These are phyloP conservation scores for Noctua comes DNA, from an alignment of 2,888 invertebrate genomes.

Conservation along the genomic window DNA sequence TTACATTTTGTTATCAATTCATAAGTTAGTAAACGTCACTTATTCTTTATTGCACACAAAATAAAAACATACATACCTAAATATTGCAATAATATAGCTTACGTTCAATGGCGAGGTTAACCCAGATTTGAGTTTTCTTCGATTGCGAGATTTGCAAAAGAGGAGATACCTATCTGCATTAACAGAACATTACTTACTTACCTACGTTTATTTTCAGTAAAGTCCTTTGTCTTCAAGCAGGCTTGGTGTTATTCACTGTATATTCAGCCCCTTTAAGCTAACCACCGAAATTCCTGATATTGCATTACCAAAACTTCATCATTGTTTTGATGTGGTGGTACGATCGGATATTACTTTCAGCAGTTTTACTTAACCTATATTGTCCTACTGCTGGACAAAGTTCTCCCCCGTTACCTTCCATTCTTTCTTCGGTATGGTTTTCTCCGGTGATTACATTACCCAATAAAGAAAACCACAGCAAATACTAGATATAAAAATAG, in stretches of 20 bases:
- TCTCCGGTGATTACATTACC: neutral
- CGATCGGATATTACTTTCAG: neutral
- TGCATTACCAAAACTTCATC: neutral
- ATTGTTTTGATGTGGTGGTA: neutral
- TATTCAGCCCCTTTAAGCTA: neutral
- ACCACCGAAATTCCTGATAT: neutral
- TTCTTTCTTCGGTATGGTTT: neutral
- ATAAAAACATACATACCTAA: no score
- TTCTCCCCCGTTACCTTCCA: neutral
- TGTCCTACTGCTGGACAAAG: neutral
- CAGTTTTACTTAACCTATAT: neutral
- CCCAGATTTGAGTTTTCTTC: no score
- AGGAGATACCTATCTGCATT: no score
- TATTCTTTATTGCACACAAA: no score
- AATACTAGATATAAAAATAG: neutral
- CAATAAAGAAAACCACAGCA: neutral
- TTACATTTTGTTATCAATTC: no score
- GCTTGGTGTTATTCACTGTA: neutral
- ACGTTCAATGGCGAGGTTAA: no score
- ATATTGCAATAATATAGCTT: no score
- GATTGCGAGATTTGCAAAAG: no score
- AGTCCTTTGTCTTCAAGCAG: neutral
- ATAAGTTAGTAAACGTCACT: neutral
- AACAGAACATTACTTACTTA: neutral
- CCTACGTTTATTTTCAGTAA: neutral